Evolutionary conservation across 1,140 invertebrate genomes (phyloP).

Genomic region (Atopsyche davidsoni): DNA sequence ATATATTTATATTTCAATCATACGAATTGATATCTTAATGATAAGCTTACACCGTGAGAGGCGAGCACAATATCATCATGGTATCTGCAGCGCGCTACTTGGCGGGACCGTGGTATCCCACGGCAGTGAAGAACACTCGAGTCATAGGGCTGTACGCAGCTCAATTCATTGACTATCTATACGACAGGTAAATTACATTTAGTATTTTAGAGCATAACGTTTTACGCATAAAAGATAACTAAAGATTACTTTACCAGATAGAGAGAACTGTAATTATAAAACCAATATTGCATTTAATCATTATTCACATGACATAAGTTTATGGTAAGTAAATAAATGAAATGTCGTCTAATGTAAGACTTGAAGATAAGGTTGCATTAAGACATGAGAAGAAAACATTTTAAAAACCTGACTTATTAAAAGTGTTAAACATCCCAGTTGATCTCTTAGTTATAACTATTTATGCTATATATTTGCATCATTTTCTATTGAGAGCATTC

Average conservation of each 20-base stretch:
- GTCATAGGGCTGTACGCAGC: constrained; percentile 48
- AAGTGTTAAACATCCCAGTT: neutral
- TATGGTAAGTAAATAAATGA: no score
- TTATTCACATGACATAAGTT: no score
- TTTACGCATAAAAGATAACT: no score
- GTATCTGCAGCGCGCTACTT: constrained; percentile 45
- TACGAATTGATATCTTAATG: neutral
- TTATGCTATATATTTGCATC: neutral
- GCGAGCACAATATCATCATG: constrained; percentile 49
- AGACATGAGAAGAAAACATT: no score
- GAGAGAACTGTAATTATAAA: no score
- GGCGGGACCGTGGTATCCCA: constrained; percentile 53
- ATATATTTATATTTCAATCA: neutral
- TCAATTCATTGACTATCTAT: constrained; percentile 50
- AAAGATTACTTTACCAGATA: no score
- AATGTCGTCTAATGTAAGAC: no score
- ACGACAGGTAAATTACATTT: constrained; percentile 45
- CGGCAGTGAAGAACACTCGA: constrained; percentile 48
- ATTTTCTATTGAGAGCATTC: neutral
- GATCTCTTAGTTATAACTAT: constrained; percentile 9
- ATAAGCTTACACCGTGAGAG: constrained; percentile 46
- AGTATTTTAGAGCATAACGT: no score
- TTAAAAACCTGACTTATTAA: no score
- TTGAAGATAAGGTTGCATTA: no score
- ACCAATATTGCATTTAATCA: no score